Conservation (phyloP, 1,140 invertebrate species). For the Neelides sp. region DNA sequence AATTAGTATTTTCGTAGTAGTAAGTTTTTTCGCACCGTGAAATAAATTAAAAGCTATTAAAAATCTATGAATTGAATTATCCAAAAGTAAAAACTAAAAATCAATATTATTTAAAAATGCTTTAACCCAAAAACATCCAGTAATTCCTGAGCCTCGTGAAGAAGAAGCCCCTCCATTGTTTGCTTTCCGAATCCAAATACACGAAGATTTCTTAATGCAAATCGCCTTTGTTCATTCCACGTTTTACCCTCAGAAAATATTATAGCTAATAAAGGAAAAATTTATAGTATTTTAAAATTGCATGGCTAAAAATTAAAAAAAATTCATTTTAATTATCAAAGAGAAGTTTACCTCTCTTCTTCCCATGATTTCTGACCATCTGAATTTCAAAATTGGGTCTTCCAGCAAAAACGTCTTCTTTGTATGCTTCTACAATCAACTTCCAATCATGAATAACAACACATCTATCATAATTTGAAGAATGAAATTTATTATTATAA, state of each 20-base stretch:
- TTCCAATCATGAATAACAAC: conserved; percentile 30
- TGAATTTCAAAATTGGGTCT: conserved; percentile 24
- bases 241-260: conserved; percentile 59
- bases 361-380: conserved; percentile 27
- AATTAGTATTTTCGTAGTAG: background rate
- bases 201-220: conserved; percentile 54
- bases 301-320: too few relatives aligned
- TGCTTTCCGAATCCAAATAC: conserved; percentile 60
- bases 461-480: conserved; percentile 10
- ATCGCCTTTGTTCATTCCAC: conserved; percentile 61
- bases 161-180: conserved; percentile 49
- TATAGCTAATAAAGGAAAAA: conserved; percentile 35
- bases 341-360: conserved; percentile 20
- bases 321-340: background rate
- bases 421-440: conserved; percentile 25
- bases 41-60: background rate
- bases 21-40: background rate
- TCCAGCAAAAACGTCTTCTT: conserved; percentile 26
- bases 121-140: conserved; percentile 23
- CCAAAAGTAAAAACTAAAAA: background rate
- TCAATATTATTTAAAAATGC: background rate
- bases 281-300: background rate
- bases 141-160: conserved; percentile 23
- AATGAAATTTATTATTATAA: background rate
- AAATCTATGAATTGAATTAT: background rate